These are phyloP conservation scores for Taenaris catops DNA, from an alignment of 2,888 invertebrate species.

Conservation along the genomic window DNA sequence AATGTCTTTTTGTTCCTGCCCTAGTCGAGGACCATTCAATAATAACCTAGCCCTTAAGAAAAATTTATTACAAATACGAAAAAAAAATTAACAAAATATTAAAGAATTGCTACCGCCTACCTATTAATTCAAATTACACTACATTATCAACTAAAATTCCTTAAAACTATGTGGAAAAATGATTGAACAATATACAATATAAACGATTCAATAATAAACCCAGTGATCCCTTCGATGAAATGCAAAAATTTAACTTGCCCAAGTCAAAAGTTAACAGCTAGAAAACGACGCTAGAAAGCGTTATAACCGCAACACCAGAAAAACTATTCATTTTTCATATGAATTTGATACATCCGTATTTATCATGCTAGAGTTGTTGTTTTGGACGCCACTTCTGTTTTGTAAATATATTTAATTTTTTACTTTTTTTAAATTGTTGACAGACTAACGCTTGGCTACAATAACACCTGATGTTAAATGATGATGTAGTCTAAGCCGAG, in stretches of 20 bases:
- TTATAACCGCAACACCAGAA: too few species aligned
- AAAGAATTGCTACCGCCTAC: constrained; percentile 73
- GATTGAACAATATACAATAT: constrained; percentile 77
- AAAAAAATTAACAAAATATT: constrained; percentile 76
- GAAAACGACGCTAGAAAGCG: too few species aligned
- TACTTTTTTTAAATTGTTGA: too few species aligned
- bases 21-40: constrained; percentile 59
- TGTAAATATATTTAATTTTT: too few species aligned
- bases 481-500: too few species aligned
- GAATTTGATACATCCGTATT: too few species aligned
- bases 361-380: too few species aligned
- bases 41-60: constrained; percentile 65
- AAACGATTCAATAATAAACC: constrained; percentile 74
- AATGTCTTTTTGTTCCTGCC: constrained; percentile 74
- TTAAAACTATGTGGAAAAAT: constrained; percentile 73
- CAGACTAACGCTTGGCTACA: too few species aligned
- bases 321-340: too few species aligned
- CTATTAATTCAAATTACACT: constrained; percentile 74
- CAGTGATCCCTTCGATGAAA: constrained; percentile 50
- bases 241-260: constrained; percentile 13
- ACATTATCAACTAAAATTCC: constrained; percentile 71
- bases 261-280: constrained; percentile 4
- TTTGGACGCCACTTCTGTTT: too few species aligned
- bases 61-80: constrained; percentile 64
- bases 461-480: too few species aligned